These are phyloP conservation scores for Anguilla megastoma DNA, from an alignment of 2,797 vertebrate species.

Conservation along the genomic window DNA sequence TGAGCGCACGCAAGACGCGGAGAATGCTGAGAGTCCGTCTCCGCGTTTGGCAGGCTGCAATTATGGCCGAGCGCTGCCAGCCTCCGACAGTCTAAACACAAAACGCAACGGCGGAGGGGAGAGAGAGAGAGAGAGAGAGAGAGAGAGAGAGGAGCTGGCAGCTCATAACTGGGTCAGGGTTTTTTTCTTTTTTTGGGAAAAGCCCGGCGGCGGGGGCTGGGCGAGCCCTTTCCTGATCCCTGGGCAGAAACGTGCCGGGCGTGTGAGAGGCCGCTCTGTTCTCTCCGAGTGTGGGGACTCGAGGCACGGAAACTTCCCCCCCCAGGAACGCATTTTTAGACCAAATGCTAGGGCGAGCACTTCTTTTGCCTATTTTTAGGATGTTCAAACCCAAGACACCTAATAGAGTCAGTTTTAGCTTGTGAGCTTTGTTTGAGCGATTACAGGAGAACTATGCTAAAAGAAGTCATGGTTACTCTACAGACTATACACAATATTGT, in stretches of 20 bases:
- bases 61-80: constrained; percentile 43
- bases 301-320: background rate
- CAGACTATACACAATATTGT: background rate
- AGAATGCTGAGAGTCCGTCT: constrained; percentile 38
- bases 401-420: background rate
- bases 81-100: constrained; percentile 34
- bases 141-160: constrained; percentile 29
- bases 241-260: background rate
- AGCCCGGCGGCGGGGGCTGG: background rate
- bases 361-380: constrained; percentile 1
- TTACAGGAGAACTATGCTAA: background rate
- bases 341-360: background rate
- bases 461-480: background rate
- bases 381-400: background rate
- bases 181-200: constrained; percentile 39
- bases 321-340: background rate
- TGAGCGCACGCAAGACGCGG: constrained; percentile 38
- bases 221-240: background rate
- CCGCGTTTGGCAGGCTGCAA: constrained; percentile 36
- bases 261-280: background rate
- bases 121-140: background rate
- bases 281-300: background rate
- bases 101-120: constrained; percentile 10
- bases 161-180: constrained; percentile 48
- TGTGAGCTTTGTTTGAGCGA: background rate